These are phyloP conservation scores for Rachycentron canadum DNA, from an alignment of 2,797 vertebrate species.

Conservation along the genomic window DNA sequence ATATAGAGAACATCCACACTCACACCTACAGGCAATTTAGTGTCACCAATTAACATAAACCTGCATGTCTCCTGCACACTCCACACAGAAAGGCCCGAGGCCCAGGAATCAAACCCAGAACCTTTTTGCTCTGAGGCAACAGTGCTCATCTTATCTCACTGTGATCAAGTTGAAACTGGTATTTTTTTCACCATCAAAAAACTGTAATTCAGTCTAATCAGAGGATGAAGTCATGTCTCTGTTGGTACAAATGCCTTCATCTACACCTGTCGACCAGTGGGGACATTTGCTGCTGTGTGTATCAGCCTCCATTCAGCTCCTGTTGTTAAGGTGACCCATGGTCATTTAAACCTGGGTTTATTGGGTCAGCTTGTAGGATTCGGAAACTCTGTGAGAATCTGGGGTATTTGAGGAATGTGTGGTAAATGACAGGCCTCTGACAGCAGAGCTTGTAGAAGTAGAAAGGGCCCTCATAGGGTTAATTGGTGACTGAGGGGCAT, in stretches of 20 bases:
- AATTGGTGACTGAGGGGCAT: slow-evolving; percentile 40
- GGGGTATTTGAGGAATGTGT: slow-evolving; percentile 64
- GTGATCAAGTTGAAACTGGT: no score
- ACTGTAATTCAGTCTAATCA: no score
- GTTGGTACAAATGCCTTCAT: background rate
- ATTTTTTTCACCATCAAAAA: no score
- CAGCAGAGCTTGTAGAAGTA: slow-evolving; percentile 36
- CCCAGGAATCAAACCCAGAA: no score
- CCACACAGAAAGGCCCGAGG: no score
- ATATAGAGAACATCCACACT: no score
- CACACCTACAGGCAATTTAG: no score
- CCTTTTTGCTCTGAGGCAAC: no score
- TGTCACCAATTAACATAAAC: no score
- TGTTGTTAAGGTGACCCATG: slow-evolving; percentile 4
- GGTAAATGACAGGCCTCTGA: slow-evolving; percentile 51
- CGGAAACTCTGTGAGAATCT: slow-evolving; percentile 34
- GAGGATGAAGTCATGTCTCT: background rate
- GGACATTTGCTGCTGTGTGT: background rate
- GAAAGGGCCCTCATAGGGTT: slow-evolving; percentile 32
- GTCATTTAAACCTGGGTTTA: slow-evolving; percentile 17
- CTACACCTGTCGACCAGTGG: background rate
- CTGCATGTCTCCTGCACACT: no score
- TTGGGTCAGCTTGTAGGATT: slow-evolving; percentile 29
- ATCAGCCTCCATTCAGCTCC: background rate
- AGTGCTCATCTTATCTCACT: no score